Base-by-base conservation (phyloP, 2,797 vertebrate species). In the Chelmon rostratus region DNA sequence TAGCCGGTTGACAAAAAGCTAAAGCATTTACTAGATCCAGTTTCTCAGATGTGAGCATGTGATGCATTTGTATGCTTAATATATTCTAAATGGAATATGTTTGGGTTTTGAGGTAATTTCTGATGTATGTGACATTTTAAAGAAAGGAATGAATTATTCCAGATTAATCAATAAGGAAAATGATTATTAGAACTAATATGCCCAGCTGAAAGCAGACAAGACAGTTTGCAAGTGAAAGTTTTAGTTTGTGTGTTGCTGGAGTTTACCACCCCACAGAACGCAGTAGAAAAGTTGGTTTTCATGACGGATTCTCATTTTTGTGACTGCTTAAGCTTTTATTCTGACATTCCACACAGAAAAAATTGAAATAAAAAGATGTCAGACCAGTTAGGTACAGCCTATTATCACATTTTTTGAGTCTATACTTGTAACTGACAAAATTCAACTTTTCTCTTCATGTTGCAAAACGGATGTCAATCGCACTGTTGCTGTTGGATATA, bases 381-480 rank as follows among this genome's bases (percentile, higher is more conserved):
- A 46, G 44, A 46, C 13, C 21, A 59, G 18, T 54, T 52, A 2
- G 53, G 28, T 44, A 21, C 23, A n/a, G 38, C 23, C 13, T 28
- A 8, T 49, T 19, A 38, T 61, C 23, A 59, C 2, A 31, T 46
- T 28, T 31, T 65, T 49, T 21, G 5, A n/a, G 23, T 5, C 40
- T 72, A 15, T 12, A 16, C 38, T 61, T 56, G 28, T 40, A 23
- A 53, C 33, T 63, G 67, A 64, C 38, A 68, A 68, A 40, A 2
- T 52, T 46, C 4, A 38, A 13, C 57, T 40, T 40, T 38, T 52
- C n/a, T 40, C 25, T 23, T n/a, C 7, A 61, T 47, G 66, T 50
- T 38, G 54, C 50, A 42, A 61, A 46, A 23, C 4, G 1, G 10
- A 61, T n/a, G 28, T 58, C 65, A 68, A 8, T 68, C 42, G 21